Percentiles rank a stretch among this genome's conserved stretches.
These are phyloP conservation scores for Echeneis naucrates DNA, from an alignment of 2,797 vertebrate genomes.

Conservation along the genomic window DNA sequence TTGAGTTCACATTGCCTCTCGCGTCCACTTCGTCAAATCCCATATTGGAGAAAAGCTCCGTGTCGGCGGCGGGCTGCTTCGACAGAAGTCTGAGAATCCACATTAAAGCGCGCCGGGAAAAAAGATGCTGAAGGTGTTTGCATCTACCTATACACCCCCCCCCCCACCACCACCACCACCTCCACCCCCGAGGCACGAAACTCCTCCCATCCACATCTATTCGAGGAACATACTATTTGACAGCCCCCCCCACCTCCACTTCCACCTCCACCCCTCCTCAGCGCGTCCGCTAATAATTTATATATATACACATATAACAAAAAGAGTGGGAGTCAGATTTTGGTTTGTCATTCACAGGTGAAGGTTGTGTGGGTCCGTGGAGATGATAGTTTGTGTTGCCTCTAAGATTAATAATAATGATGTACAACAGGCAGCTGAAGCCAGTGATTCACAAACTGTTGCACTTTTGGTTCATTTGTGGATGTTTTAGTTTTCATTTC, in stretches of 20 bases:
- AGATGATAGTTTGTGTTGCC: not conserved
- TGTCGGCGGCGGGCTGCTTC: constrained; percentile 40
- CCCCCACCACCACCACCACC: no score
- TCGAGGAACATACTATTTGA: constrained; percentile 78
- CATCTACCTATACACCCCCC: constrained; percentile 71
- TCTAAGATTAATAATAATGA: not conserved
- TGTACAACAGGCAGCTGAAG: not conserved
- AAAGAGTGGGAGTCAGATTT: not conserved
- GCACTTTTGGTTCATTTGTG: not conserved
- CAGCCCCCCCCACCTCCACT: constrained; percentile 42
- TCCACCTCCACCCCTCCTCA: constrained; percentile 25
- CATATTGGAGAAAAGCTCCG: constrained; percentile 44
- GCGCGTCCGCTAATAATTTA: constrained; percentile 40
- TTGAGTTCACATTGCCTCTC: constrained; percentile 44
- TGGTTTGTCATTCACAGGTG: constrained; percentile 19
- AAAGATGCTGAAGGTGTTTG: constrained; percentile 83
- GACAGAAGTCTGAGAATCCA: constrained; percentile 67
- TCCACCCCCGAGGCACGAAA: constrained; percentile 77
- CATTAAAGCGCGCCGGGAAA: constrained; percentile 63
- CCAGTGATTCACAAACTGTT: not conserved
- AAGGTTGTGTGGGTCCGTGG: not conserved
- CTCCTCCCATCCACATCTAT: constrained; percentile 85
- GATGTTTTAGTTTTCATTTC: not conserved
- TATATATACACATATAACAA: constrained; percentile 19
- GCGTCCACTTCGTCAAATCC: constrained; percentile 55